Conservation (phyloP, 2,113 vertebrate genomes). For the Jaculus jaculus region DNA sequence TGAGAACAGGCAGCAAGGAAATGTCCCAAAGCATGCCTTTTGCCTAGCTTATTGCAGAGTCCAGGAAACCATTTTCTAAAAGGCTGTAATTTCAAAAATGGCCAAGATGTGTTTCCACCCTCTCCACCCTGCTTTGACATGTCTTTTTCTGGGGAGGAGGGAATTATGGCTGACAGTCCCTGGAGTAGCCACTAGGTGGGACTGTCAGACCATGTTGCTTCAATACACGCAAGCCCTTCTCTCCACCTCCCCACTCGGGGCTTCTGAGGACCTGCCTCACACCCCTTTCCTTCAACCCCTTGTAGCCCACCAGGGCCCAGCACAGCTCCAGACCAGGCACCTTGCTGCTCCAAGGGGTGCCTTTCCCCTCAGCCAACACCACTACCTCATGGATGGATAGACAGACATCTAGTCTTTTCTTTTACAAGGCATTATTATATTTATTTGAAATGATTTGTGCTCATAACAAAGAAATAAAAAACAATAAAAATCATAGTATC, state of each 20-base stretch:
- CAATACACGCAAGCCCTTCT: background rate
- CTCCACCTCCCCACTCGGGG: background rate
- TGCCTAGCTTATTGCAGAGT: too few relatives aligned
- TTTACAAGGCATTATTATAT: background rate
- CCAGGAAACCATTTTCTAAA: background rate
- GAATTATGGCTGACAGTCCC: background rate
- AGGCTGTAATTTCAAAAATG: background rate
- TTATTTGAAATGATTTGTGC: background rate
- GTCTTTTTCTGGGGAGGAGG: background rate
- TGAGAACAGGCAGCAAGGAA: accelerated
- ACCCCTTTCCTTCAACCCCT: background rate
- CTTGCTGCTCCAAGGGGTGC: background rate
- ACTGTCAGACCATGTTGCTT: slow-evolving; percentile 22
- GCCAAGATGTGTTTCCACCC: background rate
- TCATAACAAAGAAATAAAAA: background rate
- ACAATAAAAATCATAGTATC: background rate
- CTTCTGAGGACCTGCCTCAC: background rate
- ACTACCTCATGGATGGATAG: background rate
- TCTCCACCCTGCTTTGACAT: accelerated
- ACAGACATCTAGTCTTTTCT: background rate
- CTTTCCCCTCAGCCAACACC: background rate
- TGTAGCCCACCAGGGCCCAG: background rate
- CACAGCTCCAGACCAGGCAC: background rate
- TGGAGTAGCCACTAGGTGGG: slow-evolving; percentile 52
- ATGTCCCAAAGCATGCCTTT: accelerated